Conservation (phyloP, 2,113 vertebrate genomes). For the Hippocampus barbouri region DNA sequence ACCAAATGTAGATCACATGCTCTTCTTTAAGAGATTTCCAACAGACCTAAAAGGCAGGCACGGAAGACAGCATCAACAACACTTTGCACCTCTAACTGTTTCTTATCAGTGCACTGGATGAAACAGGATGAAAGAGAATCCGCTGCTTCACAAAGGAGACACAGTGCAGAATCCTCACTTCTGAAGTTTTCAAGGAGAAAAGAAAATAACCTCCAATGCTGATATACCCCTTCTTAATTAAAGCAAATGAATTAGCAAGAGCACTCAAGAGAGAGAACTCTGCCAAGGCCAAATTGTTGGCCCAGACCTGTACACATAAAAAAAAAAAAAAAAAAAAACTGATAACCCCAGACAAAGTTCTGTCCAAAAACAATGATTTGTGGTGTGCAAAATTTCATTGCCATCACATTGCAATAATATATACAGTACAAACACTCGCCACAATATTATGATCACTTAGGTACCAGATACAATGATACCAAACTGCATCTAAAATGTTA, state of each 20-base stretch:
- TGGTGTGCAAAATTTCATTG: too few relatives aligned
- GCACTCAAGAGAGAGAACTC: not conserved
- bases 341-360: too few relatives aligned
- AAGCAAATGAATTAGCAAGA: constrained; percentile 1
- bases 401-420: too few relatives aligned
- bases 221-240: constrained; percentile 6
- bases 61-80: constrained; percentile 29
- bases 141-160: constrained; percentile 28
- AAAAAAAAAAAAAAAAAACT: not conserved
- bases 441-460: too few relatives aligned
- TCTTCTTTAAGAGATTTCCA: not conserved
- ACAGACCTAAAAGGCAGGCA: constrained; percentile 38
- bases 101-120: constrained; percentile 18
- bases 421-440: too few relatives aligned
- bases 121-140: constrained; percentile 18
- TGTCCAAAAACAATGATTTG: too few relatives aligned
- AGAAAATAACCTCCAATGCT: not conserved
- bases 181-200: constrained; percentile 20
- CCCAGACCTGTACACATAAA: not conserved
- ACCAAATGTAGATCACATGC: not conserved
- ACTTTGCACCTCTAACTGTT: not conserved
- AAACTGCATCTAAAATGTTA: too few relatives aligned
- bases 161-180: constrained; percentile 11
- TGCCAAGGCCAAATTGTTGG: not conserved
- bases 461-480: too few relatives aligned